phyloP scores from a whole-genome alignment of 2,797 vertebrate genomes.

The Eleutherodactylus coqui region DNA sequence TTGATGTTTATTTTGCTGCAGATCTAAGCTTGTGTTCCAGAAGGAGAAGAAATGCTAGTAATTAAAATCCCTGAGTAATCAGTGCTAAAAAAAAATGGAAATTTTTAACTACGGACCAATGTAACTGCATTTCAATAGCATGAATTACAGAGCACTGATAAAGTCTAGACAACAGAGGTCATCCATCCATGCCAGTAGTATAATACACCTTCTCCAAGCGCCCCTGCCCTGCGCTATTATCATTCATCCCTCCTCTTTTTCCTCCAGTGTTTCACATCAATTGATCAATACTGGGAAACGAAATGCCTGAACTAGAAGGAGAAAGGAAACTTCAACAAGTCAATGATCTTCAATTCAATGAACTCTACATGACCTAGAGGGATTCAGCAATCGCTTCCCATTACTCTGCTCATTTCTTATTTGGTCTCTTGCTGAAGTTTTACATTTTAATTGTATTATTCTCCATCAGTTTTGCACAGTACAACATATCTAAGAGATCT shows the following conservation, averaged over 20 bases:
- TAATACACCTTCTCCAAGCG: not conserved
- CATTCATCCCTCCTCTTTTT: not conserved
- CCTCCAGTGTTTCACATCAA: slow-evolving; percentile 40
- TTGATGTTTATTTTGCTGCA: not conserved
- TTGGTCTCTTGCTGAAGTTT: too few relatives aligned
- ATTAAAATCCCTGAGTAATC: not conserved
- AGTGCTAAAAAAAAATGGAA: not conserved
- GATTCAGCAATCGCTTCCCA: not conserved
- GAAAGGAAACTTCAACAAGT: slow-evolving; percentile 25
- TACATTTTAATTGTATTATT: not conserved
- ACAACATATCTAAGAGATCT: too few relatives aligned
- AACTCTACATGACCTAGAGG: slow-evolving; percentile 1
- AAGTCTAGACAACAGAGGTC: slow-evolving; percentile 12
- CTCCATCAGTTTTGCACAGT: not conserved
- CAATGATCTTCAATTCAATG: slow-evolving; percentile 23
- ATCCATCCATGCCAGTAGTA: slow-evolving; percentile 1
- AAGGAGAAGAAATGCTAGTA: not conserved
- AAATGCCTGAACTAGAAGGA: slow-evolving; percentile 7
- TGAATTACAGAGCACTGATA: not conserved
- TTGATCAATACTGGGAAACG: slow-evolving; percentile 50
- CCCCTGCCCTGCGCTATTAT: too few relatives aligned
- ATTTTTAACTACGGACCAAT: not conserved
- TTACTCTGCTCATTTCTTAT: not conserved
- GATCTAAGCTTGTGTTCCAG: not conserved
- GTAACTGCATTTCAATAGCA: not conserved